phyloP scores from a whole-genome alignment of 2,888 invertebrate genomes.

The Drosophila aldrichi region DNA sequence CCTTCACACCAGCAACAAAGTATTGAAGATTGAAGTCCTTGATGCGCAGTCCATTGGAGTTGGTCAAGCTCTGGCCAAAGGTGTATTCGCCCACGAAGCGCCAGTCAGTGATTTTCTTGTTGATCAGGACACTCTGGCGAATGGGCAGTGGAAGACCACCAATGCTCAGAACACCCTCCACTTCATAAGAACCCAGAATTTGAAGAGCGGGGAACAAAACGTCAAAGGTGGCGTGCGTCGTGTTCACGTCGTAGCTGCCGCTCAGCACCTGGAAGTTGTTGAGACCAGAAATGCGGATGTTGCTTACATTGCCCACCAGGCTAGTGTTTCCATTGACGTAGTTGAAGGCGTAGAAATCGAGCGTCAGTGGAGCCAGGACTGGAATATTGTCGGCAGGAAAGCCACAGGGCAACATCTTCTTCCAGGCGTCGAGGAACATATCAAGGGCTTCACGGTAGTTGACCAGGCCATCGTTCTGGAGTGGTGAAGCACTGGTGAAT shows the following conservation, averaged over 20 bases:
- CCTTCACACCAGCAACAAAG: slow-evolving; percentile 55
- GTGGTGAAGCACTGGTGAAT: slow-evolving; percentile 18
- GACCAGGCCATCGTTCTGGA: slow-evolving; percentile 31
- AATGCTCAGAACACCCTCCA: slow-evolving; percentile 49
- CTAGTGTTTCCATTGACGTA: slow-evolving; percentile 31
- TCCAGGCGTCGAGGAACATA: slow-evolving; percentile 55
- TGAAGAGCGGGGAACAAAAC: slow-evolving; percentile 65
- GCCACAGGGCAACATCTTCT: slow-evolving; percentile 75
- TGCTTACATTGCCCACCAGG: slow-evolving; percentile 62
- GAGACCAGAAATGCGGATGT: slow-evolving; percentile 66
- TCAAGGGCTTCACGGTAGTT: slow-evolving; percentile 55
- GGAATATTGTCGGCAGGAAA: slow-evolving; percentile 62
- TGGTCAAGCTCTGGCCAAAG: slow-evolving; percentile 37
- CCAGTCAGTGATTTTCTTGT: slow-evolving; percentile 56
- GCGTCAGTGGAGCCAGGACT: slow-evolving; percentile 59
- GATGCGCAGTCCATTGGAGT: slow-evolving; percentile 55
- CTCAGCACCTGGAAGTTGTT: slow-evolving; percentile 60
- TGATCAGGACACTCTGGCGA: slow-evolving; percentile 51
- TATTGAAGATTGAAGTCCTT: slow-evolving; percentile 56
- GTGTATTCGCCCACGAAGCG: slow-evolving; percentile 58
- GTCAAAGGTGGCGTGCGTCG: slow-evolving; percentile 60
- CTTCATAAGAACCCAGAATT: slow-evolving; percentile 55
- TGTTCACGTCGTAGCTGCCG: slow-evolving; percentile 48
- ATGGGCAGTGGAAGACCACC: slow-evolving; percentile 49
- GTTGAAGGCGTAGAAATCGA: slow-evolving; percentile 36